Percentiles rank a stretch among this genome's conserved stretches.
phyloP scores from a whole-genome alignment of 2,888 invertebrate genomes.

The Drosophila limbata region DNA sequence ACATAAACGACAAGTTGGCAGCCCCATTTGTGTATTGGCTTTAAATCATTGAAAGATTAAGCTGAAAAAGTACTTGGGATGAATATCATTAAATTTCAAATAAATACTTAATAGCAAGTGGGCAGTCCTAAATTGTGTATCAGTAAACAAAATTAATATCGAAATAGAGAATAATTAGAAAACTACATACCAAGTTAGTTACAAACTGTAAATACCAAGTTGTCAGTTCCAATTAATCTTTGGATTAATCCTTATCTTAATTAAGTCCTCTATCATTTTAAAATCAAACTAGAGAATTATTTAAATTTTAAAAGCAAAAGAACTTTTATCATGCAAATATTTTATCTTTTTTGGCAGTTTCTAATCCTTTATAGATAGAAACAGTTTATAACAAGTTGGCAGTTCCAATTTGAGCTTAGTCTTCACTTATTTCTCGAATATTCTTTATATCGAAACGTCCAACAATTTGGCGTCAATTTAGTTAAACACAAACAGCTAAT shows the following conservation, averaged over 20 bases:
- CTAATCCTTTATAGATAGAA: no score
- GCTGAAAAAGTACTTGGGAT: not conserved
- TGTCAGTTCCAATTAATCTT: not conserved
- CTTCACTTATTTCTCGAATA: no score
- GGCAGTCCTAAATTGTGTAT: not conserved
- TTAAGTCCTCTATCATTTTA: no score
- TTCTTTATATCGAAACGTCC: no score
- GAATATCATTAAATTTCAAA: not conserved
- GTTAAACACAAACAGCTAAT: no score
- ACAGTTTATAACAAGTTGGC: not conserved
- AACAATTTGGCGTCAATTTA: no score
- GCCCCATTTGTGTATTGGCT: not conserved
- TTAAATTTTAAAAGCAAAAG: no score
- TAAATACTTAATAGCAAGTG: not conserved
- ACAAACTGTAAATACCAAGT: not conserved
- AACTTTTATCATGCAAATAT: no score
- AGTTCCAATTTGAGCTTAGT: not conserved
- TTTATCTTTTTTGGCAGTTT: no score
- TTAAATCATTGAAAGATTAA: not conserved
- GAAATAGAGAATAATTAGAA: not conserved
- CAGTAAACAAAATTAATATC: not conserved
- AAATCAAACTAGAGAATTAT: no score
- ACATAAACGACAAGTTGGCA: not conserved
- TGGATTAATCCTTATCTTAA: no score
- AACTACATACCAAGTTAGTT: not conserved